phyloP scores from a whole-genome alignment of 2,797 vertebrate species.

The Pteropus rufus region DNA sequence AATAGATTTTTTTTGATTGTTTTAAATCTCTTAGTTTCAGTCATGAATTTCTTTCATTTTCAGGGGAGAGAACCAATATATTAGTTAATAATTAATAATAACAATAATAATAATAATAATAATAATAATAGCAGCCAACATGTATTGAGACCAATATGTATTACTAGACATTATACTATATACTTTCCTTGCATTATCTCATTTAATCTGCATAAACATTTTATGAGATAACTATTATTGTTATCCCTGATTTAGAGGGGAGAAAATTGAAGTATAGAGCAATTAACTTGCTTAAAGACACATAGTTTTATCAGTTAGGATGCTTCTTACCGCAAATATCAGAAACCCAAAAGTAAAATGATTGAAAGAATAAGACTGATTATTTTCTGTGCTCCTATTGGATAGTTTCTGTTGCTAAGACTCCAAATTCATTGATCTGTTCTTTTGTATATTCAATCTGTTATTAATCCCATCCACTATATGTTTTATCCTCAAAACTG shows the following conservation, averaged over 20 bases:
- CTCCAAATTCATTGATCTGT: background rate
- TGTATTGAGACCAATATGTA: background rate
- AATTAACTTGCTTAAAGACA: background rate
- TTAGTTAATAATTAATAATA: background rate
- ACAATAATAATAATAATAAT: background rate
- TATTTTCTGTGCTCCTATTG: background rate
- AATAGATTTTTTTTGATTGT: background rate
- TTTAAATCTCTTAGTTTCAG: background rate
- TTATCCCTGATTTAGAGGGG: background rate
- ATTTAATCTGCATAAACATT: slow-evolving; percentile 14
- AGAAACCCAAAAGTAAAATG: background rate
- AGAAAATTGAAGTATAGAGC: slow-evolving; percentile 12
- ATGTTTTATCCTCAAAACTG: background rate
- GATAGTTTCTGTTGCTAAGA: background rate
- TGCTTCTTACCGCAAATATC: background rate
- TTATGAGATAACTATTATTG: background rate
- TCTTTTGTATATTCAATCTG: background rate
- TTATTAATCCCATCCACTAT: background rate
- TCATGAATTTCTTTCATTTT: background rate
- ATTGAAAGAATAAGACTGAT: background rate
- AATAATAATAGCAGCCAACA: background rate
- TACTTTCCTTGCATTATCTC: background rate
- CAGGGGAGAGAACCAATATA: background rate
- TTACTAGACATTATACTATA: background rate
- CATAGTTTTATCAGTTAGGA: background rate